phyloP scores from a whole-genome alignment of 2,888 invertebrate species.

The Odontomyia ornata region DNA sequence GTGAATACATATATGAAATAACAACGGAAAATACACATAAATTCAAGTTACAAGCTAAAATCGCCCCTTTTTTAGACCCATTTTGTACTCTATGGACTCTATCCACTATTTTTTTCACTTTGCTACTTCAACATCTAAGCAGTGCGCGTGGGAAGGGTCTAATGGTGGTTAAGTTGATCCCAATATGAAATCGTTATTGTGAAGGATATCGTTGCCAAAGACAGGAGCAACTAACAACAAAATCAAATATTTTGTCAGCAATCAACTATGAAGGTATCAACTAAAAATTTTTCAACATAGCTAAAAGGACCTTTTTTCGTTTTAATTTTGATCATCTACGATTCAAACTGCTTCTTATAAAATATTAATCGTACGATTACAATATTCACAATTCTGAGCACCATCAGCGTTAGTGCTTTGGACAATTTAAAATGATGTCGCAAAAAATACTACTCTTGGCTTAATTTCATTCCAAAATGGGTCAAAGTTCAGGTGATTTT shows the following conservation, averaged over 20 bases:
- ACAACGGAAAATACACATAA: slow-evolving; percentile 48
- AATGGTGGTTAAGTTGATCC: not conserved
- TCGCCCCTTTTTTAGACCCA: slow-evolving; percentile 53
- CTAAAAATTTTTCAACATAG: too few relatives aligned
- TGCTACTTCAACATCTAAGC: not conserved
- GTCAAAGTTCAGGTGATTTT: slow-evolving; percentile 56
- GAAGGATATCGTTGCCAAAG: too few relatives aligned
- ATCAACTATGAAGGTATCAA: too few relatives aligned
- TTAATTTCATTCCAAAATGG: slow-evolving; percentile 64
- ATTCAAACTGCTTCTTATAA: not conserved
- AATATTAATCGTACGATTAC: slow-evolving; percentile 53
- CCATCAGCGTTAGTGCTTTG: too few relatives aligned
- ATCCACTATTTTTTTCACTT: not conserved
- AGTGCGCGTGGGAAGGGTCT: not conserved
- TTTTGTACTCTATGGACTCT: slow-evolving; percentile 30
- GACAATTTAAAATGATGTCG: not conserved
- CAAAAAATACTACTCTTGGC: slow-evolving; percentile 25
- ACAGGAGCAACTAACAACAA: too few relatives aligned
- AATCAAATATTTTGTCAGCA: too few relatives aligned
- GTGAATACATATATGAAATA: slow-evolving; percentile 12
- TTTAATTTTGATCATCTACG: not conserved
- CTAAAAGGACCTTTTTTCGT: too few relatives aligned
- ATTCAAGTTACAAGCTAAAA: slow-evolving; percentile 49
- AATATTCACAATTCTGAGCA: slow-evolving; percentile 21
- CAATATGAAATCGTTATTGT: too few relatives aligned